Evolutionary conservation across 2,113 vertebrate genomes (phyloP).

Genomic region (Dasypus novemcinctus): DNA sequence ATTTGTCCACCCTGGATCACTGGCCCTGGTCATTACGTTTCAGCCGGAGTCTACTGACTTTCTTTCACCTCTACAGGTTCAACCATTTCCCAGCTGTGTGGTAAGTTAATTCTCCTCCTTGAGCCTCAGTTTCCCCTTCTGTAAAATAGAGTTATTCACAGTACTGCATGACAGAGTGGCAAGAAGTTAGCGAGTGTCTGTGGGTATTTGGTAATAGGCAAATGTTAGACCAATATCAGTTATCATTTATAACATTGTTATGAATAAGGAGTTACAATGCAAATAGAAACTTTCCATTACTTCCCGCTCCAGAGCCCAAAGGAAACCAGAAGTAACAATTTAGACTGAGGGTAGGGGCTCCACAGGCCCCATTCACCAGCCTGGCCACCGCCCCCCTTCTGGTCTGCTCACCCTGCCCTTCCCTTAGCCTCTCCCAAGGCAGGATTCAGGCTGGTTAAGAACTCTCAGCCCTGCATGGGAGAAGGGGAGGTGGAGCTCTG

Average conservation of each 20-base stretch:
- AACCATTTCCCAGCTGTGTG: background rate
- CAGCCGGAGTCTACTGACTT: background rate
- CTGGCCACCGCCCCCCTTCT: background rate
- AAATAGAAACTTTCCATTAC: background rate
- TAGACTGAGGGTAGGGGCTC: background rate
- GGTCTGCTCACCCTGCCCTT: background rate
- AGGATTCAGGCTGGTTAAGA: slow-evolving; percentile 2
- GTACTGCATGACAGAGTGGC: background rate
- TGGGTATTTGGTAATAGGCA: slow-evolving; percentile 1
- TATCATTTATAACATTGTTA: background rate
- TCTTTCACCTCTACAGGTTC: background rate
- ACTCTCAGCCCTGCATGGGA: background rate
- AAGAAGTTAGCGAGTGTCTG: background rate
- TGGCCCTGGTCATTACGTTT: background rate
- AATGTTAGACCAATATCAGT: background rate
- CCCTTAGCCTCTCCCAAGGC: background rate
- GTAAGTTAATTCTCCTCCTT: background rate
- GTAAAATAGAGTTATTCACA: background rate
- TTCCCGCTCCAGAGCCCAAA: background rate
- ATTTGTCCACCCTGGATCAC: background rate
- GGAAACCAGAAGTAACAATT: background rate
- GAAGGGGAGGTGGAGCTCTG: background rate
- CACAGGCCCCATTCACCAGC: background rate
- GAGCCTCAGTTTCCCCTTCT: too few relatives aligned
- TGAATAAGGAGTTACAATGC: background rate